A percentile compares a stretch with the other conserved stretches of the same genome.
phyloP scores from a whole-genome alignment of 2,113 vertebrate genomes.

The Elgaria multicarinata region DNA sequence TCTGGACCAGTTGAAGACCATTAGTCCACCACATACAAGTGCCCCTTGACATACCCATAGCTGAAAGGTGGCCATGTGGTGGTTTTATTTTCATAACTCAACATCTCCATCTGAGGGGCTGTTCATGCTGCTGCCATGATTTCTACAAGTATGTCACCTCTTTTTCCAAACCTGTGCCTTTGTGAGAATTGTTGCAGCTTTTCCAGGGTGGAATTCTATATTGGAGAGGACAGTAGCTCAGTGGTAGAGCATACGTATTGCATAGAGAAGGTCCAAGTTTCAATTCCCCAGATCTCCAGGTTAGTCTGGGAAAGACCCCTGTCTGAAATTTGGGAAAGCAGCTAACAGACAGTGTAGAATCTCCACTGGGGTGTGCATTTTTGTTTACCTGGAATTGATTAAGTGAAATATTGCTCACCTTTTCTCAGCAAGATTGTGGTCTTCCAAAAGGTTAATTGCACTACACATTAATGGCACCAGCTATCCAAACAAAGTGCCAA shows the following conservation, averaged over 20 bases:
- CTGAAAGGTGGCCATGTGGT: background rate
- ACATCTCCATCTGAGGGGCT: background rate
- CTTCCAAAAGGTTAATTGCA: conserved; percentile 37
- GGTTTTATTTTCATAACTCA: background rate
- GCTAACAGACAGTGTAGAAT: background rate
- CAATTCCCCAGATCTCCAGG: background rate
- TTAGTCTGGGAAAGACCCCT: background rate
- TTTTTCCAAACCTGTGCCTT: background rate
- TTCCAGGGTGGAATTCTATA: background rate
- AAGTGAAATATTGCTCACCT: conserved; percentile 6
- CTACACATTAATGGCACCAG: conserved; percentile 39
- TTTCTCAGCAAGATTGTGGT: background rate
- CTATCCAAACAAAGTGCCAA: conserved; percentile 39
- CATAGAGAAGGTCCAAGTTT: background rate
- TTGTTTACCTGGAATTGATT: background rate
- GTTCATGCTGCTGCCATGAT: background rate
- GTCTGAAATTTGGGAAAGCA: background rate
- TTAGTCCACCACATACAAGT: too few species aligned
- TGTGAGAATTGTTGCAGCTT: too few species aligned
- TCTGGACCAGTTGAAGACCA: too few species aligned
- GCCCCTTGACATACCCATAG: background rate
- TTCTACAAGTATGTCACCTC: too few species aligned
- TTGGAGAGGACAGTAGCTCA: too few species aligned
- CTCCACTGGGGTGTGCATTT: background rate
- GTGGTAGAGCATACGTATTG: background rate